phyloP scores from a whole-genome alignment of 2,888 invertebrate species.

The Xanthia icteritia region DNA sequence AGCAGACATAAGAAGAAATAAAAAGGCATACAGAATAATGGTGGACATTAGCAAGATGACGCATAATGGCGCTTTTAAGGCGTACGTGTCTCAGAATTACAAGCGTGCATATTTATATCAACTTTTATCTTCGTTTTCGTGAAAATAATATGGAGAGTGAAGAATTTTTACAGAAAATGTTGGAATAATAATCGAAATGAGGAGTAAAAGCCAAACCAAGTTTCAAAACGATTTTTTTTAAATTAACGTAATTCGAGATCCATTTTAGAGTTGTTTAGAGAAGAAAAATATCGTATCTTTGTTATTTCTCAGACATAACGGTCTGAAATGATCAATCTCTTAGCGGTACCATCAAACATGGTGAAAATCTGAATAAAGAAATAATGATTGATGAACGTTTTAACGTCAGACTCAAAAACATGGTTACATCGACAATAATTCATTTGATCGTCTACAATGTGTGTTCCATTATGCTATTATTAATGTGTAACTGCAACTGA shows the following conservation, averaged over 20 bases:
- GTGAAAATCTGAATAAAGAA: too few relatives aligned
- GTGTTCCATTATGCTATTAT: too few relatives aligned
- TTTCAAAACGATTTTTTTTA: neutral
- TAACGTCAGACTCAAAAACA: too few relatives aligned
- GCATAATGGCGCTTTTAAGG: slow-evolving; percentile 66
- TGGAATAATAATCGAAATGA: neutral
- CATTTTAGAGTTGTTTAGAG: too few relatives aligned
- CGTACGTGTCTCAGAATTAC: slow-evolving; percentile 54
- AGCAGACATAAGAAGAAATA: slow-evolving; percentile 50
- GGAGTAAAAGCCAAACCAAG: neutral
- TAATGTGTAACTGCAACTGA: too few relatives aligned
- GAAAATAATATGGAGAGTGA: neutral
- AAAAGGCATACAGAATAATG: slow-evolving; percentile 62
- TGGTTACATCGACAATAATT: too few relatives aligned
- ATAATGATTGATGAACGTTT: too few relatives aligned
- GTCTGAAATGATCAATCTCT: too few relatives aligned
- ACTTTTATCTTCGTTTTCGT: slow-evolving; percentile 39
- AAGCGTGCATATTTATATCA: slow-evolving; percentile 53
- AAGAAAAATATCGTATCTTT: neutral
- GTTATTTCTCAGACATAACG: neutral
- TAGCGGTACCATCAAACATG: neutral
- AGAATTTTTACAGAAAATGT: neutral
- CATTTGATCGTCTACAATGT: too few relatives aligned
- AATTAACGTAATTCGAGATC: neutral
- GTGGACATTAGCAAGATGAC: slow-evolving; percentile 63